Percentiles rank a stretch among this genome's conserved stretches.
Evolutionary conservation across 1,140 invertebrate genomes (phyloP).

Genomic region (Heliconius hewitsoni): DNA sequence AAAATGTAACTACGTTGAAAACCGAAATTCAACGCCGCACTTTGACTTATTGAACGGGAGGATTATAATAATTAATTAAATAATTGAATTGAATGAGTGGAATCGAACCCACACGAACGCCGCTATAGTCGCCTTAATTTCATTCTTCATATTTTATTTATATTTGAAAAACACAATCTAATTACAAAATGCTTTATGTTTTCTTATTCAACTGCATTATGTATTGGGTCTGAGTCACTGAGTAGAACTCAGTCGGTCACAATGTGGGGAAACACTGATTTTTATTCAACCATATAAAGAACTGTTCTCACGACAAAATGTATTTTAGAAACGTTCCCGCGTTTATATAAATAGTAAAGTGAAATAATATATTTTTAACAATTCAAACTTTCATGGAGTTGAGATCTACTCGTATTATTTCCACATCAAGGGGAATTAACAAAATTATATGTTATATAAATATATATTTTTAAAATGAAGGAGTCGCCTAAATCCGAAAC

Average conservation of each 20-base stretch:
- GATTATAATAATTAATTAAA: no score
- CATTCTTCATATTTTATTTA: not conserved
- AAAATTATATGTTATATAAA: no score
- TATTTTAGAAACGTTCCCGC: not conserved
- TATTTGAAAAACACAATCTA: not conserved
- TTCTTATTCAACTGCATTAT: not conserved
- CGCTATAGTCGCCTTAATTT: no score
- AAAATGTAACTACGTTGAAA: no score
- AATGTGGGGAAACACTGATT: constrained; percentile 5
- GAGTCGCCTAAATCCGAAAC: no score
- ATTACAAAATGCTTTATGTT: not conserved
- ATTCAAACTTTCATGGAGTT: not conserved
- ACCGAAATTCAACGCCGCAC: no score
- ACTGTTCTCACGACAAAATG: not conserved
- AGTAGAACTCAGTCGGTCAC: not conserved
- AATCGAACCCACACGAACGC: no score
- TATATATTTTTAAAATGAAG: no score
- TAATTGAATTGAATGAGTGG: no score
- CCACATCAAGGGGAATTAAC: not conserved
- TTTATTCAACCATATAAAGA: not conserved
- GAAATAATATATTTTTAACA: no score
- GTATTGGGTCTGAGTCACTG: not conserved
- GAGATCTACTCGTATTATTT: not conserved
- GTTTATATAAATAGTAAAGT: no score
- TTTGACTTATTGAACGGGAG: no score